Evolutionary conservation across 2,113 vertebrate species (phyloP), one percentile per base, ranked within the genome.

Genomic region (Hiodon tergisus): DNA sequence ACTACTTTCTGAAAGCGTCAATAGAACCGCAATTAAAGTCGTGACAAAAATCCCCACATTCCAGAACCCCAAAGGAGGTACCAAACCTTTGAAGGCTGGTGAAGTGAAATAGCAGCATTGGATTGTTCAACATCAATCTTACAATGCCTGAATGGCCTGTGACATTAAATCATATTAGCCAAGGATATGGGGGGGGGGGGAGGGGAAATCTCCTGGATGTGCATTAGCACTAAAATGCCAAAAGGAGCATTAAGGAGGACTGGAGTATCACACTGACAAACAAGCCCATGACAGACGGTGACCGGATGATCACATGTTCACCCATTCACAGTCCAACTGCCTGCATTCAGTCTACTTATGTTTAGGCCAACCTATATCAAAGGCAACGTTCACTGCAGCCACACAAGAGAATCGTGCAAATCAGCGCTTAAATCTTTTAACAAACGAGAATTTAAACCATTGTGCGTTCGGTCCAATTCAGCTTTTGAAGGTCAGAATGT

Each of bases 391-490:
- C 46, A 66, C 31, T 31, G 31, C 31, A 31, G 31, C 31, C 31
- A 31, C 31, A 31, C 31, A 31, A 6, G 63, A 7, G 50, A 54
- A 69, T 53, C 53, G 16, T 53, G 67, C 67, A 69, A 54, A 69
- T 53, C 4, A n/a, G 9, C 14, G 53, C 51, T 69, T 69, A 69
- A 69, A 51, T 52, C 14, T 69, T 69, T 16, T 53, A 69, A 69
- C 82, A 82, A 84, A 83, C 75, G 47, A 80, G 65, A 83, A 69
- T 61, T 81, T 79, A 88, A 85, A 48, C 46, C 48, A 71, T 58
- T 87, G 85, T 87, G 85, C 31, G 31, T 31, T 81, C 85, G 87
- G 83, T 84, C 82, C 78, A 86, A 86, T 87, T 88, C 87, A 86
- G 86, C 80, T 82, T 82, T 74, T 81, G 83, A 90, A 88, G 85